Base-by-base conservation (phyloP, 2,113 vertebrate species). In the Hucho hucho region DNA sequence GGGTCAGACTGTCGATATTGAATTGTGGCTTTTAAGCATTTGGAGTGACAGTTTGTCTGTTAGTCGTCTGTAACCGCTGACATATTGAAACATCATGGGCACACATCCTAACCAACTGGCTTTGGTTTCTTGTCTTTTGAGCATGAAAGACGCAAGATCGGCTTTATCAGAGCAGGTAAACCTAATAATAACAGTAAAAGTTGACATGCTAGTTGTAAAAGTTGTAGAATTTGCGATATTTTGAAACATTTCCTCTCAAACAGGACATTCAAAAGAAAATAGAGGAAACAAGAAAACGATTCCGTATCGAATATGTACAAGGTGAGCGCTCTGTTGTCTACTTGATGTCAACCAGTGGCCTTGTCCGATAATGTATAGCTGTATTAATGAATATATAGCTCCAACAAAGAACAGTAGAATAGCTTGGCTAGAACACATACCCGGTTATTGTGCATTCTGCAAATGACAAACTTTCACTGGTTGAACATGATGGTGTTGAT, bases 221-320 rank as follows among this genome's bases (percentile, higher is more conserved):
- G n/a, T 61, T 61, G n/a, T 5, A n/a, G n/a, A 61, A 9, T 4
- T 22, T 3, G 2, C 18, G 9, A 26, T 2, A 37, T 47, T 53
- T 53, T 16, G 49, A 53, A 53, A 53, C 20, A 25, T 80, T 58
- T 77, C 79, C 65, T 69, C 18, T 79, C 53, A 70, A 86, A 79
- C 88, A 90, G 89, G 92, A 92, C 13, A 93, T 91, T 79, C 86
- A 90, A 63, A 90, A 75, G 32, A 91, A 95, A 82, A 79, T 95
- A 26, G 78, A 83, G 61, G 94, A 95, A 79, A 93, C 79, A 0
- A 88, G 95, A n/a, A 88, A 91, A 74, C 91, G 93, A 46, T 96
- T 96, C 81, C 92, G 91, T 79, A 78, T 86, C 3, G 95, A 96
- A 64, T 93, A 88, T 79, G 74, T 93, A 73, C 69, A 92, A 91